Percentiles rank a stretch among this genome's conserved stretches.
Conservation (phyloP, 2,888 invertebrate genomes). For the Drepana falcataria region DNA sequence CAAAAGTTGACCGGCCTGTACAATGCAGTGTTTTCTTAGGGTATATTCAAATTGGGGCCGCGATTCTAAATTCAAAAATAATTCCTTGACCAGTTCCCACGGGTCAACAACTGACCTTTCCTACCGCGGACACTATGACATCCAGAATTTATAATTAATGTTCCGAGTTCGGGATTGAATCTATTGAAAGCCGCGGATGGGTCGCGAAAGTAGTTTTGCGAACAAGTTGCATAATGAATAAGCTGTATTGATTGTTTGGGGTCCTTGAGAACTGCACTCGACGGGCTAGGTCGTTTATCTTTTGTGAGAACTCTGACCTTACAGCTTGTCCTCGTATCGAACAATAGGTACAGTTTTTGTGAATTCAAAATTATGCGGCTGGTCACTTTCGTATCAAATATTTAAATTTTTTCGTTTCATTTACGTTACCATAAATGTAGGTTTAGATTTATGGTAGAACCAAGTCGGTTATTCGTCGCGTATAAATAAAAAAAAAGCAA, state of each 20-base stretch:
- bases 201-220: constrained; percentile 43
- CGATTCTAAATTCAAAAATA: constrained; percentile 52
- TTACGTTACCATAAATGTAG: not conserved
- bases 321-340: constrained; percentile 32
- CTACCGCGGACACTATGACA: constrained; percentile 58
- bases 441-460: too few species aligned
- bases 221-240: constrained; percentile 52
- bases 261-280: constrained; percentile 48
- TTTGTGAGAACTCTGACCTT: constrained; percentile 51
- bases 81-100: constrained; percentile 61
- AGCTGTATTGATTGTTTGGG: constrained; percentile 64
- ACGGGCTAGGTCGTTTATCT: constrained; percentile 58
- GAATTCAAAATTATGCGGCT: not conserved
- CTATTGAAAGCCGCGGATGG: constrained; percentile 63
- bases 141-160: constrained; percentile 75
- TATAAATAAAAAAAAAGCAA: too few species aligned
- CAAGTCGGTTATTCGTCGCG: too few species aligned
- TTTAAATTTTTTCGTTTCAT: not conserved
- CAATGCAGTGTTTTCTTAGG: constrained; percentile 70
- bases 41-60: constrained; percentile 75
- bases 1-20: constrained; percentile 50
- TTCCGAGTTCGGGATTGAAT: constrained; percentile 35
- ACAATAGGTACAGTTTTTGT: constrained; percentile 5
- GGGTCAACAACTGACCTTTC: constrained; percentile 73
- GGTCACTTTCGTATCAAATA: not conserved